A percentile compares a stretch with the other conserved stretches of the same genome.
Conservation (phyloP, 2,888 invertebrate species). For the Ectemnius lituratus region DNA sequence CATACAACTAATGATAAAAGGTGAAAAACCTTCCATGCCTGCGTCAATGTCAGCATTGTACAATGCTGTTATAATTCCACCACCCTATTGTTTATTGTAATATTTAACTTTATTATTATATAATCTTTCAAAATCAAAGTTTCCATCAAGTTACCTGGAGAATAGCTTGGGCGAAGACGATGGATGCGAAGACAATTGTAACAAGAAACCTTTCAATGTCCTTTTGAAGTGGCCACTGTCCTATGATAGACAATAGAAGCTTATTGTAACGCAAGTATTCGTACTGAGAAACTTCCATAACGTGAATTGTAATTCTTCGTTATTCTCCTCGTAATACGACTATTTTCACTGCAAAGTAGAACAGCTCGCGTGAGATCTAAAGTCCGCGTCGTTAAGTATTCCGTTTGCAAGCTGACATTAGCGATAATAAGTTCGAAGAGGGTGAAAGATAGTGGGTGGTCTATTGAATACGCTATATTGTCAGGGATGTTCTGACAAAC, state of each 20-base stretch:
- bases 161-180: slow-evolving; percentile 48
- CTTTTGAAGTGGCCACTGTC: slow-evolving; percentile 64
- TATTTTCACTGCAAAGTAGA: background rate
- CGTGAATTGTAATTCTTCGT: background rate
- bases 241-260: slow-evolving; percentile 45
- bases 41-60: slow-evolving; percentile 34
- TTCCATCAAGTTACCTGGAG: slow-evolving; percentile 54
- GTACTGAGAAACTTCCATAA: slow-evolving; percentile 44
- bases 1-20: slow-evolving; percentile 47
- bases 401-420: slow-evolving; percentile 11
- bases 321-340: background rate
- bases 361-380: background rate
- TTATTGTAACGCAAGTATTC: slow-evolving; percentile 44
- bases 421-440: background rate
- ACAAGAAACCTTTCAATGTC: slow-evolving; percentile 44
- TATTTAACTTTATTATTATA: too few relatives aligned
- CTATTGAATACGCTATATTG: background rate
- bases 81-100: slow-evolving; percentile 21
- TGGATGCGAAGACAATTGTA: slow-evolving; percentile 43
- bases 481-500: too few relatives aligned
- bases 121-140: too few relatives aligned
- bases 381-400: slow-evolving; percentile 19
- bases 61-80: slow-evolving; percentile 40
- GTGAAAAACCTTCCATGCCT: slow-evolving; percentile 42
- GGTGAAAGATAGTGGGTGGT: background rate